Evolutionary conservation across 1,140 invertebrate genomes (phyloP), one percentile per base, ranked within the genome.

Genomic region (Zaprionus davidi): DNA sequence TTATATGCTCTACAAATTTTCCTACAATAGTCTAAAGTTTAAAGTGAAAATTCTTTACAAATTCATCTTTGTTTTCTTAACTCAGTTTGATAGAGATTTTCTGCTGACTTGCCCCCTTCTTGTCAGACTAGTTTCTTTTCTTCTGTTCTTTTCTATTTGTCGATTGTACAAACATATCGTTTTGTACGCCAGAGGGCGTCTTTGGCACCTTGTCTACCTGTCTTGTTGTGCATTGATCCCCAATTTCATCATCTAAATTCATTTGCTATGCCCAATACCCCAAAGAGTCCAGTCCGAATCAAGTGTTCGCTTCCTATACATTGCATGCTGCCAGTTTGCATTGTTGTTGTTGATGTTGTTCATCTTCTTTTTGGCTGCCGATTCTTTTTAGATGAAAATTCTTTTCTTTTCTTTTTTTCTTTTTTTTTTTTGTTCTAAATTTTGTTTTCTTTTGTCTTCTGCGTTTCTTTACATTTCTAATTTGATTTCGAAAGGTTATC

Each of bases 401-500:
- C 12, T 68, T 59, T 56, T 59, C 20, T 51, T 70, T 69, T 22
- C 11, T 0, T 12, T 15, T 36, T 36, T 7, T 74, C 1, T 38
- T 24, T 49, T 24, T 12, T 11, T 1, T n/a, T 44, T 64, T 59
- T 24, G 44, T 76, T 69, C 22, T 22, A 49, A n/a, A 36, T 36
- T 60, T 11, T 75, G 6, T 41, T 34, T 51, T 36, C 17, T 72
- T 66, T 77, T 77, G 62, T 72, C 57, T 63, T 17, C 15, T 53
- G 38, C 36, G 60, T 66, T 70, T 66, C 65, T 77, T 81, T 72
- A 57, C 67, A 81, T 74, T 87, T 87, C 71, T 88, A 81, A 88
- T 84, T 87, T 88, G 81, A 87, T 87, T 84, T 88, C 71, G 71
- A 90, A 84, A 88, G 84, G 84, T 87, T 88, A 90, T 84, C 84